These are phyloP conservation scores for Xiphophorus couchianus DNA, from an alignment of 2,113 vertebrate genomes.

Conservation along the genomic window DNA sequence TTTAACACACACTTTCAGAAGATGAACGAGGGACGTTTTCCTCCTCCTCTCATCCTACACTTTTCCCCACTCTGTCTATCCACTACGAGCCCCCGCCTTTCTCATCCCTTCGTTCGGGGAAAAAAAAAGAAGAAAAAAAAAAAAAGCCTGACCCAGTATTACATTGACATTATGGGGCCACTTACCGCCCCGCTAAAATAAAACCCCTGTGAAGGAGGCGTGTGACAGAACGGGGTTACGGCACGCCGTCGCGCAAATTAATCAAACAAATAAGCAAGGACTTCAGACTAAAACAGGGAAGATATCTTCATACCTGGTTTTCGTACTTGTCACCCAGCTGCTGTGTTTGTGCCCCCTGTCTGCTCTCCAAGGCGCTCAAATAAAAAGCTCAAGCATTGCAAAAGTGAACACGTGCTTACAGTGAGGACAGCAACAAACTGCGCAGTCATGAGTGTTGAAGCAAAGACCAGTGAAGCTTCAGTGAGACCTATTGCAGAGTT, in stretches of 20 bases:
- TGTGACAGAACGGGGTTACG: constrained; percentile 78
- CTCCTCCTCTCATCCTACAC: constrained; percentile 47
- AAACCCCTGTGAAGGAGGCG: constrained; percentile 69
- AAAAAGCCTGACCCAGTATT: constrained; percentile 75
- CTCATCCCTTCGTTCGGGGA: constrained; percentile 63
- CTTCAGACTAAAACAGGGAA: constrained; percentile 66
- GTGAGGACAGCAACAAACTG: constrained; percentile 14
- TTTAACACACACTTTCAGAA: constrained; percentile 71
- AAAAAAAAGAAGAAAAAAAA: constrained; percentile 33
- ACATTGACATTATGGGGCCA: constrained; percentile 80
- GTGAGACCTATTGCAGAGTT: constrained; percentile 6
- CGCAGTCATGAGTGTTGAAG: constrained; percentile 17
- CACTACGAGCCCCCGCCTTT: constrained; percentile 18
- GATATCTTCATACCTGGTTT: constrained; percentile 20
- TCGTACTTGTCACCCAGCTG: constrained; percentile 4
- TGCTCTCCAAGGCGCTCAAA: constrained; percentile 17
- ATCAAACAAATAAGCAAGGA: constrained; percentile 78
- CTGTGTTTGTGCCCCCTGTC: constrained; percentile 23
- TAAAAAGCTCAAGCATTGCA: constrained; percentile 14
- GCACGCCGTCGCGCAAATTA: constrained; percentile 58
- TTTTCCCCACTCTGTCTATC: constrained; percentile 28
- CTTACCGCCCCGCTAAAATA: constrained; percentile 77
- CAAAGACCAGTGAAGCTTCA: constrained; percentile 21
- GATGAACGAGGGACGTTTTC: constrained; percentile 75
- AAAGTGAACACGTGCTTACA: not conserved